Evolutionary conservation across 2,797 vertebrate genomes (phyloP), one percentile per base, ranked within the genome.

Genomic region (Okamejei kenojei): DNA sequence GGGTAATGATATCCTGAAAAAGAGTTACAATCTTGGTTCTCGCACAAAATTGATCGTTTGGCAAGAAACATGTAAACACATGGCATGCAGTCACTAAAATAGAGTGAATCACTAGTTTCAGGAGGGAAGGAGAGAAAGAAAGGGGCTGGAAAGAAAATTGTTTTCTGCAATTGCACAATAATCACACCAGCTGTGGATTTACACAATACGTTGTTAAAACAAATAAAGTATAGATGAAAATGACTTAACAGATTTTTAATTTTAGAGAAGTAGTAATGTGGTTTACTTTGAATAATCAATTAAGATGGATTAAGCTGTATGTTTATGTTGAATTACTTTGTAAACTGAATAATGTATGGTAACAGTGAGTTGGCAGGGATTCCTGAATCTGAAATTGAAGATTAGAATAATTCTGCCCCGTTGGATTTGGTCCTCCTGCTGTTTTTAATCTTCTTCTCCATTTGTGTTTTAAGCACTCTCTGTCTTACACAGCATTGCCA

Each of bases 381-480:
- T 93, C 94, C 94, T 93, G 38, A 94, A 94, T 96, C 96, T 96
- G 94, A 95, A 96, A 95, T 54, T 90, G 95, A 96, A 95, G 96
- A 96, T 96, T 96, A 96, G 96, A 96, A 96, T 96, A 96, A 96
- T 95, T 97, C 97, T 96, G 96, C 96, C 96, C 96, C 96, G 96
- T 95, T 96, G 96, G 96, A 15, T 96, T 96, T 96, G 94, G 94
- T 94, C 96, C 96, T 96, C 95, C 96, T 96, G 95, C 96, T 97
- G 96, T 94, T 97, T 96, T 95, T 96, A 97, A 97, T 97, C 96
- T 95, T 94, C n/a, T 96, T 96, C 94, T 95, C 96, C 95, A 94
- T 65, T 96, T 96, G 96, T 93, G 96, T 97, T 96, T 96, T 93
- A 93, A 93, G 95, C 96, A 95, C 94, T 94, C 95, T 95, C 95